These are phyloP conservation scores for Epizoanthus ramosus DNA, from an alignment of 92 coral and sea anemone species.

Conservation along the genomic window DNA sequence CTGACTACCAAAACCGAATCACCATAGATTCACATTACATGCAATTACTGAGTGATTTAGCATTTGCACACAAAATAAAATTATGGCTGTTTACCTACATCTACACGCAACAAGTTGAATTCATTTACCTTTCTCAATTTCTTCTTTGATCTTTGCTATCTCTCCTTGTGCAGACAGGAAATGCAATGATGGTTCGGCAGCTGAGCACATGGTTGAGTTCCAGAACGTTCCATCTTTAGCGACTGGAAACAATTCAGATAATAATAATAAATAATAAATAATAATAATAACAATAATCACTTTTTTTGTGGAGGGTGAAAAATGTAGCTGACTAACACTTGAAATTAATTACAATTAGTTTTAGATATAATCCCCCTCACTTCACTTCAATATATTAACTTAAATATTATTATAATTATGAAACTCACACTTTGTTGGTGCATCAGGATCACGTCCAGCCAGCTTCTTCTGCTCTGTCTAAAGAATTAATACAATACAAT, in stretches of 20 bases:
- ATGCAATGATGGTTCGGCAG: conserved; percentile 87
- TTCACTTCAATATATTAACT: too few relatives aligned
- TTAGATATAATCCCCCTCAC: too few relatives aligned
- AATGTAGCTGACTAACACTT: too few relatives aligned
- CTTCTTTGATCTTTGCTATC: conserved; percentile 90
- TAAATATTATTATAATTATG: too few relatives aligned
- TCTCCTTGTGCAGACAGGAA: conserved; percentile 99
- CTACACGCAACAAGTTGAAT: background rate
- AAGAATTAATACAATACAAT: background rate
- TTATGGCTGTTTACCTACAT: background rate
- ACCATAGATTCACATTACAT: background rate
- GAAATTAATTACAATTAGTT: too few relatives aligned
- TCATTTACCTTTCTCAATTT: conserved; percentile 85
- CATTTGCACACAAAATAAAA: too few relatives aligned
- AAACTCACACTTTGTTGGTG: conserved; percentile 36
- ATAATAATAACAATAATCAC: background rate
- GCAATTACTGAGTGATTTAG: too few relatives aligned
- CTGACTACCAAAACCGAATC: too few relatives aligned
- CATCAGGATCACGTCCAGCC: background rate
- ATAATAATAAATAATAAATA: too few relatives aligned
- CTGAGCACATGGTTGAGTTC: conserved; percentile 13
- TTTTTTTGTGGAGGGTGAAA: too few relatives aligned
- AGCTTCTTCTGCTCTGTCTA: conserved; percentile 28
- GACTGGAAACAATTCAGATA: background rate
- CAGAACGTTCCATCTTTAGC: conserved; percentile 10